Percentiles rank a stretch among this genome's conserved stretches.
These are phyloP conservation scores for Gambusia affinis DNA, from an alignment of 2,113 vertebrate genomes.

Conservation along the genomic window DNA sequence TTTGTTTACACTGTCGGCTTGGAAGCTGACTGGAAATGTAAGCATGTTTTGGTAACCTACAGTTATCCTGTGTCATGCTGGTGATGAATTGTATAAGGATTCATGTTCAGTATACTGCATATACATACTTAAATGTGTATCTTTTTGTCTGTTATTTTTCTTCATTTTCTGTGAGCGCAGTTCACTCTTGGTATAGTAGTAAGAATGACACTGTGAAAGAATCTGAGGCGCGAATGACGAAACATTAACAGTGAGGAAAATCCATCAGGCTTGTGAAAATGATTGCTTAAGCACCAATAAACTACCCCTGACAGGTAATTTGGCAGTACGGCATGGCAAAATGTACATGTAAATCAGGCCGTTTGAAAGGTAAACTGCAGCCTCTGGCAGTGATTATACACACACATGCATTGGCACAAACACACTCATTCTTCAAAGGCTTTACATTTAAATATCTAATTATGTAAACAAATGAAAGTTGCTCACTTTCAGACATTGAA, in stretches of 20 bases:
- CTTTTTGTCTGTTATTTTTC: background rate
- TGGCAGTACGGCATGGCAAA: slow-evolving; percentile 48
- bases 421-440: background rate
- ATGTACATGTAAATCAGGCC: slow-evolving; percentile 59
- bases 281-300: slow-evolving; percentile 72
- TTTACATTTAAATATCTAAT: background rate
- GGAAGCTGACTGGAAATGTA: too few species aligned
- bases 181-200: background rate
- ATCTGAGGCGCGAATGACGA: slow-evolving; percentile 38
- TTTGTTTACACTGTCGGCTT: background rate
- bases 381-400: slow-evolving; percentile 6
- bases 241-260: slow-evolving; percentile 53
- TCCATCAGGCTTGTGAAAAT: slow-evolving; percentile 61
- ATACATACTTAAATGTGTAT: background rate
- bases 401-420: background rate
- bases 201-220: slow-evolving; percentile 9
- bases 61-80: background rate
- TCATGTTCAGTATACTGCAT: slow-evolving; percentile 1
- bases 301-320: slow-evolving; percentile 63
- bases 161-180: background rate
- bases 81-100: background rate
- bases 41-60: background rate
- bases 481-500: background rate
- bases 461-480: background rate
- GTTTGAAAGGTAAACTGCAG: slow-evolving; percentile 35